Evolutionary conservation across 2,888 invertebrate genomes (phyloP).

Genomic region (Trachelus stipa): DNA sequence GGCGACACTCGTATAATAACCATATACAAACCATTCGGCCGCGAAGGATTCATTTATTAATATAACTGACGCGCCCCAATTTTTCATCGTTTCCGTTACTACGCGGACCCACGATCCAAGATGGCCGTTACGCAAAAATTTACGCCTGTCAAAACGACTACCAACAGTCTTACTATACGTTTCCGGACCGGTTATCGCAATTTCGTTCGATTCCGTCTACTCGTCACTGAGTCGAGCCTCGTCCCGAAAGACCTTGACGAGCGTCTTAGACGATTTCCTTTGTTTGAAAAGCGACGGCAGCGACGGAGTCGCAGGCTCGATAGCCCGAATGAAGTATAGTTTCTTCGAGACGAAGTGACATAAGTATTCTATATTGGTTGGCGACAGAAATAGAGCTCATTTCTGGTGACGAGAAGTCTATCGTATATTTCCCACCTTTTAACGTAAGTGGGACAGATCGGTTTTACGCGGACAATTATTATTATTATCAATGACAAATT

Average conservation of each 20-base stretch:
- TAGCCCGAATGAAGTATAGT: neutral
- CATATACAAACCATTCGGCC: neutral
- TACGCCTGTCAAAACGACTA: neutral
- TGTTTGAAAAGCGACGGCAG: neutral
- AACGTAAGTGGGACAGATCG: neutral
- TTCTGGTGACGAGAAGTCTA: slow-evolving; percentile 20
- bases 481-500: neutral
- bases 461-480: neutral
- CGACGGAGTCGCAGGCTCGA: neutral
- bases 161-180: neutral
- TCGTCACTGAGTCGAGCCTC: neutral
- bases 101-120: neutral
- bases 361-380: slow-evolving; percentile 16
- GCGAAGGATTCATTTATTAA: neutral
- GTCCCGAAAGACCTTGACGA: neutral
- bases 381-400: slow-evolving; percentile 15
- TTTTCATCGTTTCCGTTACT: neutral
- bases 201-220: neutral
- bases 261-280: neutral
- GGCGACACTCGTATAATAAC: neutral
- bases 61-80: neutral
- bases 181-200: neutral
- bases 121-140: neutral
- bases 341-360: slow-evolving; percentile 5
- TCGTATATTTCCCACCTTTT: neutral